Conservation (phyloP, 2,888 invertebrate species). For the Patella depressa region DNA sequence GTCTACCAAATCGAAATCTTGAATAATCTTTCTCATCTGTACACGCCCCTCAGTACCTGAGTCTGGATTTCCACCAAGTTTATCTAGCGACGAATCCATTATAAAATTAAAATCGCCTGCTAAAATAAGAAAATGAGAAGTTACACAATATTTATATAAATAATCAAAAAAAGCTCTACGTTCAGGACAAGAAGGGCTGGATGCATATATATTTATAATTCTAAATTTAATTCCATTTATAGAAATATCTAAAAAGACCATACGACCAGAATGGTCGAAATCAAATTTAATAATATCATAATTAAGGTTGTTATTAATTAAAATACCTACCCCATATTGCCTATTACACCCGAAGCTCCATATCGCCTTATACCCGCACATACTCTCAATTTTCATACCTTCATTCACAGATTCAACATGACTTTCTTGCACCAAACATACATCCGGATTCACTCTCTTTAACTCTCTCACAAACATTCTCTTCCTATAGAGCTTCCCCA, state of each 20-base stretch:
- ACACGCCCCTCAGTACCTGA: constrained; percentile 21
- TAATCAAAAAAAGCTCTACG: constrained; percentile 27
- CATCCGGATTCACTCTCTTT: too few relatives aligned
- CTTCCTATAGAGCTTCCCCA: too few relatives aligned
- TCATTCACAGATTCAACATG: too few relatives aligned
- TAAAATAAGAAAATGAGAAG: constrained; percentile 22
- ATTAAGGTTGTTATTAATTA: too few relatives aligned
- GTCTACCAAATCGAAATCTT: constrained; percentile 28
- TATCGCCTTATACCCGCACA: background rate
- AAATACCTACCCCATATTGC: too few relatives aligned
- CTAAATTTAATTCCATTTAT: too few relatives aligned
- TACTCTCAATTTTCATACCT: too few relatives aligned
- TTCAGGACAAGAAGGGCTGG: constrained; percentile 13
- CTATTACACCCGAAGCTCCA: too few relatives aligned
- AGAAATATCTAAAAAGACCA: too few relatives aligned
- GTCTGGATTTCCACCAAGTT: constrained; percentile 28
- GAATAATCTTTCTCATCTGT: constrained; percentile 19
- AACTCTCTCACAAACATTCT: too few relatives aligned
- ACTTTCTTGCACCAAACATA: too few relatives aligned
- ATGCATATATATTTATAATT: constrained; percentile 23
- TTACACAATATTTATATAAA: constrained; percentile 21
- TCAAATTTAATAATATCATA: constrained; percentile 16
- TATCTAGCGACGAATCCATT: constrained; percentile 22
- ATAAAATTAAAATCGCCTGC: constrained; percentile 35
- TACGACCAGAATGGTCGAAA: constrained; percentile 20